Evolutionary conservation across 2,888 invertebrate species (phyloP), one percentile per base, ranked within the genome.

Genomic region (Pomacea canaliculata): DNA sequence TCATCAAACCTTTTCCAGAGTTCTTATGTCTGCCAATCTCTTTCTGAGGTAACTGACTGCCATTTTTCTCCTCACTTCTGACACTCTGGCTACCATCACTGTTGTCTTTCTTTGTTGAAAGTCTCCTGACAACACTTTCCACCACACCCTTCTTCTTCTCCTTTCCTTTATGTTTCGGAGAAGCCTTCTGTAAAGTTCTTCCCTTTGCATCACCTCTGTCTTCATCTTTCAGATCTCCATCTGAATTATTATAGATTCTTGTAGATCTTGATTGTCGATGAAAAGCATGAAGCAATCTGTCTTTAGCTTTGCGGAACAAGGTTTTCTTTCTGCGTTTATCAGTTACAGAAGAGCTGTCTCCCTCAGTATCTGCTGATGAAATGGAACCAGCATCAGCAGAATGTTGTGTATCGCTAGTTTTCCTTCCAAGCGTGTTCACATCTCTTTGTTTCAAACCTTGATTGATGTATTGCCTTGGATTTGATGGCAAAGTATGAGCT

Each of bases 301-400:
- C 85, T 70, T 83, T 82, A 0, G 85, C 82, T 66, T 83, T 79
- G 76, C 84, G 84, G 70, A 86, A 83, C 37, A 85, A 77, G 16
- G 85, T 83, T 76, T 87, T 87, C 74, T 87, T 87, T 70, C 83
- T 82, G 16, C 86, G 70, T 48, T 75, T 74, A 16, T 68, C 76
- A 12, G 79, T 59, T 0, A 65, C 77, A 16, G 51, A 18, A 13
- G 66, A 46, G 49, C 71, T 69, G 18, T 80, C 78, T 16, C 71
- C 76, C 18, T 79, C 79, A 3, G 81, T 77, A 59, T 82, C 80
- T 13, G 74, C 75, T 16, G 78, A 78, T 18, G 81, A 76, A 10
- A 56, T 65, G 23, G 77, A 76, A 1, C 75, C 66, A 49, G 46
- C 18, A 23, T 72, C 46, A 51, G 23, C 60, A 23, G 12, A 37